A percentile compares a stretch with the other conserved stretches of the same genome.
Evolutionary conservation across 1,140 invertebrate genomes (phyloP).

Genomic region (Trinorchestia longiramus): DNA sequence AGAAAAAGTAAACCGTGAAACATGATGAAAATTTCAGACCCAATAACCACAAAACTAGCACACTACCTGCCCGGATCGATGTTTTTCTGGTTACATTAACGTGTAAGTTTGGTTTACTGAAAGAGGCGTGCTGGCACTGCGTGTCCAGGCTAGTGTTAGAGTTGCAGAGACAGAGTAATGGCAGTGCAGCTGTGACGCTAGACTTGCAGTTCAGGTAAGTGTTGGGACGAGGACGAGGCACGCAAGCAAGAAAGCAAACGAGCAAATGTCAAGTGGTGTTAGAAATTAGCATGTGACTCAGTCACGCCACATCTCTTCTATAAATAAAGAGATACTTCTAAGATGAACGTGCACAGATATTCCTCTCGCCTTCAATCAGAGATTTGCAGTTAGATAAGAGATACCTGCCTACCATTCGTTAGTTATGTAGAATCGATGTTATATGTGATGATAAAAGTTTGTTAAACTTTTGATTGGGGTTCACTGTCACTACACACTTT

Average conservation of each 20-base stretch:
- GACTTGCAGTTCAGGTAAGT: neutral
- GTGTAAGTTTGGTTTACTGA: neutral
- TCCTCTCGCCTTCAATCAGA: neutral
- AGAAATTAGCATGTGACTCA: conserved; percentile 1
- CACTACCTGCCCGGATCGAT: too few relatives aligned
- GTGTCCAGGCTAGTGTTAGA: neutral
- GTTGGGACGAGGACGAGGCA: neutral
- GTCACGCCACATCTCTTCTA: neutral
- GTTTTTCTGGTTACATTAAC: too few relatives aligned
- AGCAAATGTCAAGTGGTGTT: neutral
- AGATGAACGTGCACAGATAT: neutral
- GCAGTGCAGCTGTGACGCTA: neutral
- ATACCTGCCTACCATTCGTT: neutral
- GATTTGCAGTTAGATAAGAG: neutral
- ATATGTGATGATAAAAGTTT: neutral
- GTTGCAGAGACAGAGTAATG: neutral
- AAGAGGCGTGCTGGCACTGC: neutral
- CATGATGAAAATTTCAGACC: too few relatives aligned
- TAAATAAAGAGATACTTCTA: neutral
- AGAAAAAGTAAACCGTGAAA: too few relatives aligned
- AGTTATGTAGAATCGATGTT: neutral
- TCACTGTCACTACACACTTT: neutral
- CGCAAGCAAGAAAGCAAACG: neutral
- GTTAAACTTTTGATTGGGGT: neutral
- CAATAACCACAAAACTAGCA: too few relatives aligned